Percentiles rank a stretch among this genome's conserved stretches.
Evolutionary conservation across 2,797 vertebrate genomes (phyloP).

Genomic region (Garrulus glandarius): DNA sequence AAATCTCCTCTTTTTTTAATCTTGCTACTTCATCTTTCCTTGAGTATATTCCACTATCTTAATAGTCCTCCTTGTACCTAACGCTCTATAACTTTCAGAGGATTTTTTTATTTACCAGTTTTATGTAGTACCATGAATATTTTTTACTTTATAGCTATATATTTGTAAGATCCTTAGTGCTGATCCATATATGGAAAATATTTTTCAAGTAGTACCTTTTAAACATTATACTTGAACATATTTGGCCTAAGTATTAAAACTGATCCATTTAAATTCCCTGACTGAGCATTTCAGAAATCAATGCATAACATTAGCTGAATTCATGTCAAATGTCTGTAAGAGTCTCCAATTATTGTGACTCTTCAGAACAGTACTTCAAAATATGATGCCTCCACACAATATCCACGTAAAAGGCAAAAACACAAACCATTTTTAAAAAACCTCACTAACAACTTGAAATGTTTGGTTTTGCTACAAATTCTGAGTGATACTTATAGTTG

Average conservation of each 20-base stretch:
- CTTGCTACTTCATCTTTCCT: background rate
- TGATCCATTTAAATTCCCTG: background rate
- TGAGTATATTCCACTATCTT: background rate
- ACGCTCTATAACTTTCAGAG: background rate
- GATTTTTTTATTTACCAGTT: background rate
- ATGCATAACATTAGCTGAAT: background rate
- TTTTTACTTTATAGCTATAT: background rate
- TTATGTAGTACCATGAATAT: background rate
- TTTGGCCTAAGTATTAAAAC: background rate
- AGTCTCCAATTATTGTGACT: background rate
- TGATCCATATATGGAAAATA: background rate
- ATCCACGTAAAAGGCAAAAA: background rate
- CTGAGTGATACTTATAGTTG: background rate
- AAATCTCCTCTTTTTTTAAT: background rate
- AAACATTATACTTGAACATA: background rate
- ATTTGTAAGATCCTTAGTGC: background rate
- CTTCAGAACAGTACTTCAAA: background rate
- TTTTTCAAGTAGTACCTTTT: background rate
- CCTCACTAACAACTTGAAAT: background rate
- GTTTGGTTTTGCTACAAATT: background rate
- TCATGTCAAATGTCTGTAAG: background rate
- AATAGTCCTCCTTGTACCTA: background rate
- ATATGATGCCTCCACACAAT: background rate
- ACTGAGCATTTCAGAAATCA: background rate
- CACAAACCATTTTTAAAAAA: accelerated